phyloP scores from a whole-genome alignment of 2,797 vertebrate genomes.

The Amblyraja radiata region DNA sequence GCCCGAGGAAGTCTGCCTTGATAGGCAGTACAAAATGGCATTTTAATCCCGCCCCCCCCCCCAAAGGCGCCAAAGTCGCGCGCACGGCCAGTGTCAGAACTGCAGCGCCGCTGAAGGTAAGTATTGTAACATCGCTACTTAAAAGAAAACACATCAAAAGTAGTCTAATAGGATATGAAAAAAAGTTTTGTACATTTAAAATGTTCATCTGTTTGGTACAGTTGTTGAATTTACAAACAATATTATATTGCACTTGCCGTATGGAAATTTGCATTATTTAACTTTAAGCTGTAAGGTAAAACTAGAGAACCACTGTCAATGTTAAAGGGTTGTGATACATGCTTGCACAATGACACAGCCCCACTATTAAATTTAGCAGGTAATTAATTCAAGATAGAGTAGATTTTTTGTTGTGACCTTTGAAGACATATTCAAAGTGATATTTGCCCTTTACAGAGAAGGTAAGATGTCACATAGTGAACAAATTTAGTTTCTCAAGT shows the following conservation, averaged over 20 bases:
- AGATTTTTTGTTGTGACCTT: slow-evolving; percentile 7
- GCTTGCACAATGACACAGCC: background rate
- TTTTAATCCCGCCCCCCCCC: no score
- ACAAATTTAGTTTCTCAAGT: slow-evolving; percentile 19
- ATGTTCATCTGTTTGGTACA: background rate
- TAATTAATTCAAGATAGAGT: background rate
- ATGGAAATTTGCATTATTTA: background rate
- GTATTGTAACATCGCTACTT: background rate
- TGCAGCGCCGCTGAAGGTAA: no score
- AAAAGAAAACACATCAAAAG: background rate
- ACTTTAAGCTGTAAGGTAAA: background rate
- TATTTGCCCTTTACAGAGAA: slow-evolving; percentile 7
- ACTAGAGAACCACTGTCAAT: background rate
- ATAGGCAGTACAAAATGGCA: no score
- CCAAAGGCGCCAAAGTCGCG: no score
- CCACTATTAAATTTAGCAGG: background rate
- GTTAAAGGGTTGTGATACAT: background rate
- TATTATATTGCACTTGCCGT: background rate
- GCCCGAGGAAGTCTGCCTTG: no score
- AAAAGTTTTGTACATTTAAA: background rate
- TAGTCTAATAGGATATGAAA: background rate
- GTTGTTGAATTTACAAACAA: background rate
- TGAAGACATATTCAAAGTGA: background rate
- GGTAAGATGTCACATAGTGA: background rate
- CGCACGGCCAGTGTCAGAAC: no score